These are phyloP conservation scores for Hydrolagus colliei DNA, from an alignment of 2,797 vertebrate genomes.

Conservation along the genomic window DNA sequence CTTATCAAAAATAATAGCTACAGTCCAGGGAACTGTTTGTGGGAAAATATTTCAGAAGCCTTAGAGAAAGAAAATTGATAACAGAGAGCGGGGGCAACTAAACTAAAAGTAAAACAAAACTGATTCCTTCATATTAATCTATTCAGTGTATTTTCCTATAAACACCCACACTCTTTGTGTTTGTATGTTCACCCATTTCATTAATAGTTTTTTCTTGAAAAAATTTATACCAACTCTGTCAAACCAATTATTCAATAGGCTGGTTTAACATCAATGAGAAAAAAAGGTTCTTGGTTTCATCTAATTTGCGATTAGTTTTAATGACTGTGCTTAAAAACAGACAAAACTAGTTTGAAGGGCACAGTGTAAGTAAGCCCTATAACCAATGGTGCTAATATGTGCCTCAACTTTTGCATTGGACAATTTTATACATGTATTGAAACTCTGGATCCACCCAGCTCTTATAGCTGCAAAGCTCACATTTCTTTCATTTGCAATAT, in stretches of 20 bases:
- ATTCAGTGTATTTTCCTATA: background rate
- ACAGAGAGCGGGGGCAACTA: background rate
- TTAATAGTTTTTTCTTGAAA: background rate
- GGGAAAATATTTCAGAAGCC: background rate
- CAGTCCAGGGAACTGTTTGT: background rate
- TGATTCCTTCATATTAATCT: background rate
- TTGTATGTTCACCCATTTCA: background rate
- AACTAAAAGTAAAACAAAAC: background rate
- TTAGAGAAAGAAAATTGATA: background rate
- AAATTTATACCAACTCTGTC: background rate
- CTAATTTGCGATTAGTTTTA: no score
- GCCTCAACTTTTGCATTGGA: no score
- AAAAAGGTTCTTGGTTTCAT: no score
- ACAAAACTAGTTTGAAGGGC: no score
- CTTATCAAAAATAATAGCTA: background rate
- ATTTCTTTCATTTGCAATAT: no score
- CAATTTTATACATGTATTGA: no score
- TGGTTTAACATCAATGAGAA: background rate
- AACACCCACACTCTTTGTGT: background rate
- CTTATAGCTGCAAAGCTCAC: no score
- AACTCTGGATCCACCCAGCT: no score
- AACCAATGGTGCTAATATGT: no score
- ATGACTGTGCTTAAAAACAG: no score
- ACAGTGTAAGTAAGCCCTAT: no score
- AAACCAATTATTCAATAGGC: background rate